These are phyloP conservation scores for Drosophila pruinosa DNA, from an alignment of 1,140 invertebrate species.

Conservation along the genomic window DNA sequence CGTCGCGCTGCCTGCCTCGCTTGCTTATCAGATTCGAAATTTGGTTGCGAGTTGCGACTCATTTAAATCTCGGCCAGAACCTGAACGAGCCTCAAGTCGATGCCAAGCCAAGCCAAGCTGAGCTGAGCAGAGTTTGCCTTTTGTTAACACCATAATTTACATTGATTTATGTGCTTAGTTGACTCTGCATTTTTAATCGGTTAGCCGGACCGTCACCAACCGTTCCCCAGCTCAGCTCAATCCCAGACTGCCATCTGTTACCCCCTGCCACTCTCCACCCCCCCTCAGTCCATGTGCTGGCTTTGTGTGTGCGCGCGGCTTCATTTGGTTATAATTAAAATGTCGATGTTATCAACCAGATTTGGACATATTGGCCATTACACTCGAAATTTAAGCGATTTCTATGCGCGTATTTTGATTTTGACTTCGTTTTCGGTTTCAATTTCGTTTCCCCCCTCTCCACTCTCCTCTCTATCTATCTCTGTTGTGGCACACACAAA, in stretches of 20 bases:
- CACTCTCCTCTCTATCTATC: background rate
- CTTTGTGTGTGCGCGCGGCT: conserved; percentile 46
- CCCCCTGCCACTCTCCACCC: background rate
- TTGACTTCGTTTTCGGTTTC: conserved; percentile 59
- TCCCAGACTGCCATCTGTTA: background rate
- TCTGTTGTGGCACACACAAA: background rate
- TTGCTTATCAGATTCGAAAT: conserved; percentile 67
- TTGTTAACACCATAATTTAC: conserved; percentile 82
- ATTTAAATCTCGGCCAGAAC: conserved; percentile 60
- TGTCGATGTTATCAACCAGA: conserved; percentile 78
- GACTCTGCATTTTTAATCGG: conserved; percentile 80
- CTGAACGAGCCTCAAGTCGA: background rate
- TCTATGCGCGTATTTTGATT: conserved; percentile 75
- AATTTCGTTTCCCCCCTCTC: background rate
- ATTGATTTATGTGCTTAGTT: conserved; percentile 81
- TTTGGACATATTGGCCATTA: conserved; percentile 81
- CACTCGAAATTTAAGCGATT: conserved; percentile 79
- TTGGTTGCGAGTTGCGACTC: conserved; percentile 41
- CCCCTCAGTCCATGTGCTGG: conserved; percentile 5
- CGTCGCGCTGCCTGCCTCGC: conserved; percentile 27
- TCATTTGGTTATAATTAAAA: conserved; percentile 82
- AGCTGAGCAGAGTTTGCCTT: conserved; percentile 57
- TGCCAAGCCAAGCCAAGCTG: background rate
- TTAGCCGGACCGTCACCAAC: conserved; percentile 49
- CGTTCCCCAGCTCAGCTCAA: background rate